Percentiles rank a stretch among this genome's conserved stretches.
These are phyloP conservation scores for Conus ventricosus DNA, from an alignment of 1,140 invertebrate genomes.

Conservation along the genomic window DNA sequence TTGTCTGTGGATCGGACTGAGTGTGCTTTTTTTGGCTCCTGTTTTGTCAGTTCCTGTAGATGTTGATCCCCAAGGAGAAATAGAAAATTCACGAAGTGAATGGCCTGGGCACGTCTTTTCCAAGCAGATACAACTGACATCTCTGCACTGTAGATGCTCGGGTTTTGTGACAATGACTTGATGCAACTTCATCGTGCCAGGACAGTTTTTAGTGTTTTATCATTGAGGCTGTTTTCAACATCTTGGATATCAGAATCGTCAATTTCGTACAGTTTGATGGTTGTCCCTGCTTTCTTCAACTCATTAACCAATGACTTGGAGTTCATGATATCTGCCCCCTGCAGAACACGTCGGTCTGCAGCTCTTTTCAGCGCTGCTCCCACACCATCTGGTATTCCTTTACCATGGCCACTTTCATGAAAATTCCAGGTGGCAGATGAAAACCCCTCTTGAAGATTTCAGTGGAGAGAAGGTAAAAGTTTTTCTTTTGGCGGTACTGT, in stretches of 20 bases:
- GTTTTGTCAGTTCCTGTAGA: not conserved
- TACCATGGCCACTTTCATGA: constrained; percentile 75
- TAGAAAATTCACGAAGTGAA: constrained; percentile 1
- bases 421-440: constrained; percentile 71
- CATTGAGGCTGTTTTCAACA: constrained; percentile 12
- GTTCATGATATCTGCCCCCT: constrained; percentile 45
- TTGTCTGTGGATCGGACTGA: not conserved
- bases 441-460: constrained; percentile 44
- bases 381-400: constrained; percentile 75
- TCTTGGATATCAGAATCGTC: constrained; percentile 21
- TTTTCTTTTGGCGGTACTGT: no score
- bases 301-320: constrained; percentile 34
- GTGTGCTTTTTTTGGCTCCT: not conserved
- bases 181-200: constrained; percentile 46
- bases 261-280: constrained; percentile 29
- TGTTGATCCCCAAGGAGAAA: not conserved
- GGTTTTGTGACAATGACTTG: constrained; percentile 33
- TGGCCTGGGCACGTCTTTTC: constrained; percentile 4
- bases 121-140: no score
- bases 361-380: constrained; percentile 74
- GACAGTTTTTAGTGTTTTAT: constrained; percentile 33
- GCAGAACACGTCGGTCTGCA: constrained; percentile 39
- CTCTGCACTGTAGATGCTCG: constrained; percentile 25
- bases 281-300: constrained; percentile 24
- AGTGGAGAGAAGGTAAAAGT: constrained; percentile 46